Conservation (phyloP, 2,113 vertebrate genomes). For the Dasyornis broadbenti region DNA sequence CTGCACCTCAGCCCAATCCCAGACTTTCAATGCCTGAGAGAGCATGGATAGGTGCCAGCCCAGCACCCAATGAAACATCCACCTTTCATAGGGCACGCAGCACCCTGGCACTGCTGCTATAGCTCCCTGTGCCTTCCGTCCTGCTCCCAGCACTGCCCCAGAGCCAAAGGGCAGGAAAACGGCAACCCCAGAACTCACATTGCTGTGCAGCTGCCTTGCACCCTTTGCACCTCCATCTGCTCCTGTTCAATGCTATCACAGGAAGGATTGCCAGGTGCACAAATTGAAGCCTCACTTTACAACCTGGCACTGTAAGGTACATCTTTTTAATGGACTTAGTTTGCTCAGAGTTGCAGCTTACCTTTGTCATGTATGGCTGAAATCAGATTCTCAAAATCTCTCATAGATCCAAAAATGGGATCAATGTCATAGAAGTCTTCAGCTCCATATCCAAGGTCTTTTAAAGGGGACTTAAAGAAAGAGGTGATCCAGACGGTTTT, state of each 20-base stretch:
- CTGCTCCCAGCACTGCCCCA: not conserved
- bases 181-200: accelerated
- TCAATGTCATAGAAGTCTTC: conserved; percentile 89
- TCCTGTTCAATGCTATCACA: accelerated
- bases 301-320: not conserved
- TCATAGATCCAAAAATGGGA: conserved; percentile 91
- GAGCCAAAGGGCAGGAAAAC: not conserved
- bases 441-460: conserved; percentile 87
- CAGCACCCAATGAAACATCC: not conserved
- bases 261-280: not conserved
- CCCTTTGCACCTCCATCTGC: not conserved
- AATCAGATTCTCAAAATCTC: conserved; percentile 87
- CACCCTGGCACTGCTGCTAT: accelerated
- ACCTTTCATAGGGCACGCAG: not conserved
- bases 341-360: not conserved
- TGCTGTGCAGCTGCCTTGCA: not conserved
- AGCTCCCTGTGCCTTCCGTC: not conserved
- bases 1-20: not conserved
- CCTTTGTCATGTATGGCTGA: conserved; percentile 87
- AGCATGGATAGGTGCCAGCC: not conserved
- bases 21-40: not conserved
- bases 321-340: not conserved
- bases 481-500: conserved; percentile 92
- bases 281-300: not conserved
- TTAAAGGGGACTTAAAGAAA: conserved; percentile 89